Evolutionary conservation across 2,113 vertebrate genomes (phyloP), one percentile per base, ranked within the genome.

Genomic region (Malurus elegans): DNA sequence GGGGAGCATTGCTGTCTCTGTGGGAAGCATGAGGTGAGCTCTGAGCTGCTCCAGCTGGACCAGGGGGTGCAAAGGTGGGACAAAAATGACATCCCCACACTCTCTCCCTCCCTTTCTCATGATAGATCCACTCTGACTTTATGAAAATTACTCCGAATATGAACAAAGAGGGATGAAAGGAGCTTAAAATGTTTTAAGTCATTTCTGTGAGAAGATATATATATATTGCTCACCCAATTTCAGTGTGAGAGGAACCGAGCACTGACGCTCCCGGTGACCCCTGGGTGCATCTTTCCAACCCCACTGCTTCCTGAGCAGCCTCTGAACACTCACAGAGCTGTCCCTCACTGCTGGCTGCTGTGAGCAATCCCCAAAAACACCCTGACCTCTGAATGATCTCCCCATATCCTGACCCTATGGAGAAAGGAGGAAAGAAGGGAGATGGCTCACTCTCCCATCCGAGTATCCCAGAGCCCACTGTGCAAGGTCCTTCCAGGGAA

Each of bases 401-500:
- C 16, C 50, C 28, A 2, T 8, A 2, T 4, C 50, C 75, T 36
- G 44, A 14, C 34, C 8, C 18, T 9, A 2, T 6, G 17, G 38
- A 4, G 47, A 29, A 79, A 2, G 40, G 23, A 8, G 32, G 42
- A 56, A 24, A 38, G 79, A 14, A 54, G 10, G n/a, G 36, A 80
- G 36, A 12, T 24, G 54, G 8, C 19, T 56, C 31, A 0, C 48
- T 40, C 18, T 91, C 42, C n/a, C 50, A 24, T 0, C 1, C 1
- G 4, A 28, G 34, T 14, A 31, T 15, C 71, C 74, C 36, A 34
- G 38, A 74, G 51, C 14, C 12, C 40, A 42, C 0, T 19, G 23
- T 14, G 31, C n/a, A 73, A 70, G 12, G 8, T 14, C 8, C 28
- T n/a, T 28, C 0, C 0, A 67, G 60, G 19, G 29, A 40, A 79